Conservation (phyloP, 2,797 vertebrate genomes). For the Oreortyx pictus region DNA sequence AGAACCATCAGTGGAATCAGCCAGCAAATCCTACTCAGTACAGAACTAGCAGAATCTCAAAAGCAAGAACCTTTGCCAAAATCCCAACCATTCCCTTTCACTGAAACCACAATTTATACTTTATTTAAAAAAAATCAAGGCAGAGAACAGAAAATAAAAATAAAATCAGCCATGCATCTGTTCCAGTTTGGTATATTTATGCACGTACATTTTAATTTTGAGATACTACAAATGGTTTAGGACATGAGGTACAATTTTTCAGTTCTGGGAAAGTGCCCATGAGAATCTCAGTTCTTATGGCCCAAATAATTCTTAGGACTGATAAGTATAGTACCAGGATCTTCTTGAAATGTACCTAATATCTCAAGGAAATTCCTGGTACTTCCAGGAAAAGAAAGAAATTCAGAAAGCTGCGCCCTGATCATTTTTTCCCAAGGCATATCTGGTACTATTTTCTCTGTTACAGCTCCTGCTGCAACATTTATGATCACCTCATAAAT, state of each 20-base stretch:
- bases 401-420: neutral
- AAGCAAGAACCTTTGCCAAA: neutral
- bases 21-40: neutral
- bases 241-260: neutral
- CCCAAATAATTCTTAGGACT: neutral
- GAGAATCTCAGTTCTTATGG: neutral
- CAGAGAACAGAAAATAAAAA: neutral
- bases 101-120: neutral
- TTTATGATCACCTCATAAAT: neutral
- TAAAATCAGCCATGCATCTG: fast-evolving
- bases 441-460: neutral
- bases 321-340: neutral
- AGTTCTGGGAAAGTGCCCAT: neutral
- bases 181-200: neutral
- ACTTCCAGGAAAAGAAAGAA: neutral
- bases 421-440: neutral
- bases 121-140: neutral
- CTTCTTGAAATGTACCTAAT: neutral
- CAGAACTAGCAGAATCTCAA: neutral
- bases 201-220: neutral
- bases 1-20: neutral
- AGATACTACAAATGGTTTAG: neutral
- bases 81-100: neutral
- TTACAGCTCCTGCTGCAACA: neutral
- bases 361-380: slow-evolving; percentile 9